These are phyloP conservation scores for Apodemus agrarius DNA, from an alignment of 2,797 vertebrate species.

Conservation along the genomic window DNA sequence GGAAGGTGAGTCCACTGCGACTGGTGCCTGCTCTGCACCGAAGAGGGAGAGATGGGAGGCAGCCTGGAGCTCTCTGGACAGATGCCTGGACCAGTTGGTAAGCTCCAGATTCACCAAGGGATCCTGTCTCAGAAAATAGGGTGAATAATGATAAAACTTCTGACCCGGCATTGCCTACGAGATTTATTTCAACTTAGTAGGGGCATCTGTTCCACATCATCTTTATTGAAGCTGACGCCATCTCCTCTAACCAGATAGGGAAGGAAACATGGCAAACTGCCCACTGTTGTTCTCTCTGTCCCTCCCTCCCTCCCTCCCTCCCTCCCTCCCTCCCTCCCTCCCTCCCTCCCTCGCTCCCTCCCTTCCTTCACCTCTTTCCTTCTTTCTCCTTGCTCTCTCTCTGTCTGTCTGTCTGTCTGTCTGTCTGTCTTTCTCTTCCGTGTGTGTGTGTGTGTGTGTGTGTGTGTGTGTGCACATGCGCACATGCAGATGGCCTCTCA, in stretches of 20 bases:
- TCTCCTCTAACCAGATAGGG: not conserved
- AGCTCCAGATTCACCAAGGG: not conserved
- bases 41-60: not conserved
- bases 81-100: not conserved
- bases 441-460: too few relatives aligned
- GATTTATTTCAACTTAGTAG: not conserved
- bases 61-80: not conserved
- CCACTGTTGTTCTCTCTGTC: not conserved
- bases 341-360: not conserved
- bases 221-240: not conserved
- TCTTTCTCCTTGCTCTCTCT: not conserved
- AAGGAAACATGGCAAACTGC: not conserved
- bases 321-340: not conserved
- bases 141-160: not conserved
- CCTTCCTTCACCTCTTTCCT: not conserved
- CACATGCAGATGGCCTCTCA: not conserved
- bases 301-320: not conserved
- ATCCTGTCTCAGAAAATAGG: not conserved
- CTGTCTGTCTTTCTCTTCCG: not conserved
- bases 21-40: not conserved
- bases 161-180: not conserved
- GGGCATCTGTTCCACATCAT: not conserved
- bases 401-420: not conserved
- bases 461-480: accelerated
- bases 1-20: not conserved